phyloP scores from a whole-genome alignment of 2,888 invertebrate species.

The Reticulitermes lucifugus region DNA sequence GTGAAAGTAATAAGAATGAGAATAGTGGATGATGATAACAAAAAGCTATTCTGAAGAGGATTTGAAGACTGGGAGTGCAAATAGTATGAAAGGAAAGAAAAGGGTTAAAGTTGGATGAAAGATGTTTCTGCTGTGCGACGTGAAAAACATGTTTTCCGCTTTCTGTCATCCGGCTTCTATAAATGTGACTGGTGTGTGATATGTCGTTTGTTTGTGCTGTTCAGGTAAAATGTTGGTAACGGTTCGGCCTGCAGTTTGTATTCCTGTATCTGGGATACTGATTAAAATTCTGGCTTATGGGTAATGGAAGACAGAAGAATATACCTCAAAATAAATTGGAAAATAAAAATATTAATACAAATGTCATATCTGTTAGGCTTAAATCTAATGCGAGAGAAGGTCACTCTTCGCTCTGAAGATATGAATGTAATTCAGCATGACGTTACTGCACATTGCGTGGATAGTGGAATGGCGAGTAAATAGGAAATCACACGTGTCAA shows the following conservation, averaged over 20 bases:
- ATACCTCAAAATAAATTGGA: too few species aligned
- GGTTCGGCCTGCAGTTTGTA: not conserved
- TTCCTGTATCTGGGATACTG: too few species aligned
- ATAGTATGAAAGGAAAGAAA: constrained; percentile 11
- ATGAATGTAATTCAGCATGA: too few species aligned
- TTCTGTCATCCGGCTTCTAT: constrained; percentile 30
- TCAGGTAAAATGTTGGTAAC: not conserved
- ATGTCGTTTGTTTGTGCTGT: not conserved
- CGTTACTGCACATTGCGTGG: too few species aligned
- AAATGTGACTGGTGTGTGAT: not conserved
- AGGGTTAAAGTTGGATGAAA: constrained; percentile 28
- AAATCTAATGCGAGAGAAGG: too few species aligned
- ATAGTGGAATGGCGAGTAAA: too few species aligned
- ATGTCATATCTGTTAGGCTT: too few species aligned
- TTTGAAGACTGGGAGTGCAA: constrained; percentile 32
- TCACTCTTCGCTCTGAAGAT: too few species aligned
- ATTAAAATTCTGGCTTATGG: too few species aligned
- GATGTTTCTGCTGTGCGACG: constrained; percentile 5
- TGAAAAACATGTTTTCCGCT: constrained; percentile 48
- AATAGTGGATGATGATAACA: constrained; percentile 3
- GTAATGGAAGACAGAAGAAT: too few species aligned
- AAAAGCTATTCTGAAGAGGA: constrained; percentile 37
- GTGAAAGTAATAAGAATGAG: not conserved
- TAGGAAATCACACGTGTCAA: too few species aligned
- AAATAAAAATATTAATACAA: too few species aligned